Evolutionary conservation across 2,113 vertebrate genomes (phyloP), one percentile per base, ranked within the genome.

Genomic region (Psittacara wagleri): DNA sequence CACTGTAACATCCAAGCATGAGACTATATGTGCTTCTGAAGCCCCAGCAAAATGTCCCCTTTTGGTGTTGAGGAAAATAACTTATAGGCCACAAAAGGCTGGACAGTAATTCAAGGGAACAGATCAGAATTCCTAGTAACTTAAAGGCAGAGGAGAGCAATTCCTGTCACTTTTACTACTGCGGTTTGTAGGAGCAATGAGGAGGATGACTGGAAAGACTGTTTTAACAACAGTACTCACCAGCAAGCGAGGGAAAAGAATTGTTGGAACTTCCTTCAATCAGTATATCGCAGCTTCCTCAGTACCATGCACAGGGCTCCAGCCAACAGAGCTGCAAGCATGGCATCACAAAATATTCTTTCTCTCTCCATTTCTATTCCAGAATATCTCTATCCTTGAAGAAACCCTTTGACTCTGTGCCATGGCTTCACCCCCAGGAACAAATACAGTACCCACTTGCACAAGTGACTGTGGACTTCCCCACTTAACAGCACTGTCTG

Each of bases 281-380:
- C 54, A 59, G 23, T 15, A 39, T 59, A 70, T 83, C 0, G 0
- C 64, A 77, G 41, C 24, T 81, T 88, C 52, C 72, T 78, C 1
- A 1, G 7, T 28, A 63, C 48, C 11, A 9, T 0, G 9, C 0
- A 0, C 6, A 11, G 61, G 35, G 20, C 33, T 83, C 35, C 43
- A 68, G 64, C 2, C 23, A 4, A 70, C 10, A 44, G 22, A 69
- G n/a, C 37, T 17, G 4, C 0, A 11, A 83, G 44, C 0, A 0
- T 5, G 17, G 57, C 37, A 78, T 37, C 39, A 64, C 29, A 75
- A 79, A 83, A 86, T 6, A 7, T 11, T 16, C 4, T 70, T 84
- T 79, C 61, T 86, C 35, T 79, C 41, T 18, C 6, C 3, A 2
- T 54, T 82, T 63, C 55, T 86, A 13, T 44, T 52, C 48, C 64